A percentile compares a stretch with the other conserved stretches of the same genome.
Conservation (phyloP, 2,113 vertebrate genomes). For the Ascaphus truei region DNA sequence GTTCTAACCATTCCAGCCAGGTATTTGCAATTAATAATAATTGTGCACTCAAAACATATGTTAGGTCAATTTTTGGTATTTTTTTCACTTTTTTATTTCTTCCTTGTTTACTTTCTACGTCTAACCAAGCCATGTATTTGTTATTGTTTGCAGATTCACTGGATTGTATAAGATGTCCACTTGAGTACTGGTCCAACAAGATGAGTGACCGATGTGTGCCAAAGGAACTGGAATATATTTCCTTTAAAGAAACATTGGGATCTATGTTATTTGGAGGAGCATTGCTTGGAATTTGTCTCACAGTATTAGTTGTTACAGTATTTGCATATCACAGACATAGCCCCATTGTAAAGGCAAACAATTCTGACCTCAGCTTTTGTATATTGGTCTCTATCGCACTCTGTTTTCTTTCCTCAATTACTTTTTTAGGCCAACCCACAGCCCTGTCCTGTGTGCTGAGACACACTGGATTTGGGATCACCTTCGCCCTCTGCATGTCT, state of each 20-base stretch:
- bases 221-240: slow-evolving; percentile 59
- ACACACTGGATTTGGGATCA: slow-evolving; percentile 3
- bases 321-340: slow-evolving; percentile 6
- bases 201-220: slow-evolving; percentile 54
- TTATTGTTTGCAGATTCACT: slow-evolving; percentile 34
- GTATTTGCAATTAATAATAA: too few relatives aligned
- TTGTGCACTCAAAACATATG: too few relatives aligned
- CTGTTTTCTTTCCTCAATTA: slow-evolving; percentile 7
- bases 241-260: slow-evolving; percentile 54
- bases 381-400: background rate
- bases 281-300: slow-evolving; percentile 46
- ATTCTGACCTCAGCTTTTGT: slow-evolving; percentile 20
- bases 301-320: background rate
- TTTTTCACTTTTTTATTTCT: too few relatives aligned
- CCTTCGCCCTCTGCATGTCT: slow-evolving; percentile 15
- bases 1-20: too few relatives aligned
- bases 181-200: slow-evolving; percentile 62
- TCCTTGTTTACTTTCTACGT: too few relatives aligned
- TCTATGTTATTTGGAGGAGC: slow-evolving; percentile 52
- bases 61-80: too few relatives aligned
- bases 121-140: too few relatives aligned
- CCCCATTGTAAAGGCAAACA: slow-evolving; percentile 19
- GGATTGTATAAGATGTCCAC: slow-evolving; percentile 42
- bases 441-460: slow-evolving; percentile 3
- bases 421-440: background rate